phyloP scores from a whole-genome alignment of 2,888 invertebrate genomes.

The Meteorus cinctellus region DNA sequence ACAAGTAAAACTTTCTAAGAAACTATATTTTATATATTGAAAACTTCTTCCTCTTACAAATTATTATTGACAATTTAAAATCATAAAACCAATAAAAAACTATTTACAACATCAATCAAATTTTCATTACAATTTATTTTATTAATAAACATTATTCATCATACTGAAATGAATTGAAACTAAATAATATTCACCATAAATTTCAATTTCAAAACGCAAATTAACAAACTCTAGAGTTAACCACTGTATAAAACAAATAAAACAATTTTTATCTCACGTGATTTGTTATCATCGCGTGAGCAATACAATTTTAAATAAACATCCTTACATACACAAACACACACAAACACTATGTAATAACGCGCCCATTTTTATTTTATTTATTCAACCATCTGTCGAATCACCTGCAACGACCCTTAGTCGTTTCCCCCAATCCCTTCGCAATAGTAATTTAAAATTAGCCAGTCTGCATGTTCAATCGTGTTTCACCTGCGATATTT shows the following conservation, averaged over 20 bases:
- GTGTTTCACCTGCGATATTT: background rate
- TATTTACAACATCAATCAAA: no score
- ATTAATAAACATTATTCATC: no score
- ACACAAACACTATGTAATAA: background rate
- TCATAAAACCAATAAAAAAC: background rate
- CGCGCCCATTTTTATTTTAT: constrained; percentile 1
- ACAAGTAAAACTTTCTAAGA: background rate
- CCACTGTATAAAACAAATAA: background rate
- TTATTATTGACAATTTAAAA: background rate
- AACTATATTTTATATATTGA: background rate
- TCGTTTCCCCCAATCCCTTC: no score
- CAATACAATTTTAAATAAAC: background rate
- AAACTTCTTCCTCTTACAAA: background rate
- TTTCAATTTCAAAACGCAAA: background rate
- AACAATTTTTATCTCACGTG: background rate
- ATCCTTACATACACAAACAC: background rate
- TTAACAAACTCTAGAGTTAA: background rate
- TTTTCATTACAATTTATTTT: no score
- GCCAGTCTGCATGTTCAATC: background rate
- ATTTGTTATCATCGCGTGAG: background rate
- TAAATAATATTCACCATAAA: no score
- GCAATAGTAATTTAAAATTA: background rate
- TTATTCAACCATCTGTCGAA: background rate
- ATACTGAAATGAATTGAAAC: no score
- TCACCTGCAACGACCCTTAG: background rate